Base-by-base conservation (phyloP, 1,140 invertebrate genomes). In the Aphelinus atriplicis region DNA sequence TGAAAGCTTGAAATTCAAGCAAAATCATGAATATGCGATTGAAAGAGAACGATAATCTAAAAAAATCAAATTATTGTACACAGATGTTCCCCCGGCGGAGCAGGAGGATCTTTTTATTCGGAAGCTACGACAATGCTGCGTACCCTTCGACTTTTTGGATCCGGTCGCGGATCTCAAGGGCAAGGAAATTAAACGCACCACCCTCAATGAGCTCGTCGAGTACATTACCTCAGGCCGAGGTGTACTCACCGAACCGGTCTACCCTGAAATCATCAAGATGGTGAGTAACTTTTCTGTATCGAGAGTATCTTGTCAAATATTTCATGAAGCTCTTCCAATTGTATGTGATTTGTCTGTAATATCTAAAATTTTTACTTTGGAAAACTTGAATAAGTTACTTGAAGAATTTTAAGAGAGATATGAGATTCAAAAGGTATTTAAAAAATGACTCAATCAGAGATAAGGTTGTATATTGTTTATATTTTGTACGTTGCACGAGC, bases 71-170 rank as follows among this genome's bases (percentile, higher is more conserved):
- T 26, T 75, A 55, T 92, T 92, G 10, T n/a, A 42, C 43, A 66
- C 90, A 98, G 97, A 98, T 94, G 96, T 96, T 58, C 92, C 96
- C 78, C 92, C 94, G 76, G 92, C 92, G 83, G 98, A 99, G 86
- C 97, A 98, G 87, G 97, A 99, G 87, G 97, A 99, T 77, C 89
- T 99, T 78, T 99, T 99, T 87, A 97, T 99, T 81, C 93, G 96
- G 81, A 99, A 99, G 89, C 90, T 99, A 78, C 93, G 96, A 81
- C 98, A 99, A 91, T 99, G 98, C 88, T 98, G 97, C 89, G 95
- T 99, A 82, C 94, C 97, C 81, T 99, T 99, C 90, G 98, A 99
- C 89, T 99, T 99, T 89, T 96, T 98, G 92, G 98, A 99, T 90
- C 97, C 98, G 62, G 94, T 99, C 73, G 95, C 95, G 85, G 97